Evolutionary conservation across 2,113 vertebrate genomes (phyloP).

Genomic region (Spermophilus dauricus): DNA sequence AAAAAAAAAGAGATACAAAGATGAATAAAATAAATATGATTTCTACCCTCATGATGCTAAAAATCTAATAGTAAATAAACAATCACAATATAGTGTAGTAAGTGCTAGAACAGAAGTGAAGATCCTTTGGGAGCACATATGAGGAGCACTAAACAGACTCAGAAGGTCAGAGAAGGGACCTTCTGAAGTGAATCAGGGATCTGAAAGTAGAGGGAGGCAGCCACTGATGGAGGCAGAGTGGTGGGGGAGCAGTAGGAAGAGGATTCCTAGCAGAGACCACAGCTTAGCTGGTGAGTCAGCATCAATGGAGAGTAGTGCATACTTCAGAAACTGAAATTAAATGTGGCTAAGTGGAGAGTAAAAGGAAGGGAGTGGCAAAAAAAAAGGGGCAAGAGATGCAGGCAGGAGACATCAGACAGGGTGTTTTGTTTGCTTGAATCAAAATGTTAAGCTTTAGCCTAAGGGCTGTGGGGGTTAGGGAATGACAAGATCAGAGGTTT

Average conservation of each 20-base stretch:
- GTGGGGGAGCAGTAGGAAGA: neutral
- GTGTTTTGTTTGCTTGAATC: neutral
- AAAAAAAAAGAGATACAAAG: neutral
- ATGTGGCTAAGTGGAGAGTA: neutral
- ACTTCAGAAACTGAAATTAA: neutral
- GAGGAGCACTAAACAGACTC: neutral
- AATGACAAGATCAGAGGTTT: neutral
- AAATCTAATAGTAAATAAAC: conserved; percentile 11
- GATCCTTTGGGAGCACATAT: neutral
- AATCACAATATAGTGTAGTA: neutral
- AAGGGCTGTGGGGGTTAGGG: neutral
- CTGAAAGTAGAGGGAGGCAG: neutral
- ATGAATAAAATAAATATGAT: neutral
- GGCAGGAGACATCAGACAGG: neutral
- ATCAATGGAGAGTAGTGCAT: neutral
- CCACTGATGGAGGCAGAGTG: neutral
- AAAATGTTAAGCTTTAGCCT: neutral
- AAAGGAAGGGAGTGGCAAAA: neutral
- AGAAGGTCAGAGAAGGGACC: neutral
- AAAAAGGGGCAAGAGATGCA: neutral
- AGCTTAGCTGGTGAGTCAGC: neutral
- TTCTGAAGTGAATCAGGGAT: neutral
- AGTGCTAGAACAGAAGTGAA: conserved; percentile 9
- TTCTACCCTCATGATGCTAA: neutral
- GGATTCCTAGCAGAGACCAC: neutral